Conservation (phyloP, 2,113 vertebrate species). For the Casuarius casuarius region DNA sequence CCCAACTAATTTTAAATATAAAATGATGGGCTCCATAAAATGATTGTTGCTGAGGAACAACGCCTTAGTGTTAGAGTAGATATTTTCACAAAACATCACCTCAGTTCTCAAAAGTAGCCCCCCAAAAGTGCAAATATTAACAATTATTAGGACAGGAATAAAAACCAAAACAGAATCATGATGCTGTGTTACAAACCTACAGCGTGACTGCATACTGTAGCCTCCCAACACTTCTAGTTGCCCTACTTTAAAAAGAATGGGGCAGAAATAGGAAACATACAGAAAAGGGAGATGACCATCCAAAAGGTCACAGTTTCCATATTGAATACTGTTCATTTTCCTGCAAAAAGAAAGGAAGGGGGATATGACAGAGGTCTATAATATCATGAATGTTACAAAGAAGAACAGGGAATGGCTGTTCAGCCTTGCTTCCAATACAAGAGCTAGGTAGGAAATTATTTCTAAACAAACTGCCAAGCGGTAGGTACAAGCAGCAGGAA, state of each 20-base stretch:
- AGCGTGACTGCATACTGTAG: not conserved
- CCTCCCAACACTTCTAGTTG: not conserved
- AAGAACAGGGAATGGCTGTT: not conserved
- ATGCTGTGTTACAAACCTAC: not conserved
- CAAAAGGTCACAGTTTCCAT: not conserved
- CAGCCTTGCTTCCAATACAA: not conserved
- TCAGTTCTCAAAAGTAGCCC: not conserved
- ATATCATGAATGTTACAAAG: not conserved
- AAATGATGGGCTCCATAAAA: not conserved
- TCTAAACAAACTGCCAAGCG: not conserved
- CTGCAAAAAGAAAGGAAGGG: not conserved
- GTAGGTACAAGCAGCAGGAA: too few relatives aligned
- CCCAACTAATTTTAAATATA: not conserved
- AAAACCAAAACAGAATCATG: not conserved
- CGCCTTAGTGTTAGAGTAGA: not conserved
- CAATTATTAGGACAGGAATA: not conserved
- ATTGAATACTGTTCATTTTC: not conserved
- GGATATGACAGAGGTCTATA: not conserved
- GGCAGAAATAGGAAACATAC: not conserved
- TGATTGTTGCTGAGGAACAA: not conserved
- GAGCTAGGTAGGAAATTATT: not conserved
- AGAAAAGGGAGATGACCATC: not conserved
- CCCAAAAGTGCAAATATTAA: not conserved
- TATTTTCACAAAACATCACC: not conserved
- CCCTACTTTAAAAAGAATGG: conserved; percentile 10